Evolutionary conservation across 2,113 vertebrate genomes (phyloP).

Genomic region (Columbina picui): DNA sequence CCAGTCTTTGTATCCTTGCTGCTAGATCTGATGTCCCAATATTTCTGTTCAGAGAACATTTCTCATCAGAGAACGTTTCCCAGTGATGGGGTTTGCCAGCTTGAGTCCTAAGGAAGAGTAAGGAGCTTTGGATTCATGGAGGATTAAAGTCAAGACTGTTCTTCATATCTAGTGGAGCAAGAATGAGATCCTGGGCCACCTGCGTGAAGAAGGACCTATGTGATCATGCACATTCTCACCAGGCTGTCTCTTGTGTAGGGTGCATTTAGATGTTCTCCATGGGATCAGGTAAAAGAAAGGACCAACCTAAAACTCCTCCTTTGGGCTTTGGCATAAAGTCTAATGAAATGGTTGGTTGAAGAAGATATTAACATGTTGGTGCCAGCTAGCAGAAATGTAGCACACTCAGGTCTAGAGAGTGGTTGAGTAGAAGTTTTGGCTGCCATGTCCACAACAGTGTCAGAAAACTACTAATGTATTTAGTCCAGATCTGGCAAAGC

Average conservation of each 20-base stretch:
- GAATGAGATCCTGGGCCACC: neutral
- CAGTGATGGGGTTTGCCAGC: neutral
- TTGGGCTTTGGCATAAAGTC: neutral
- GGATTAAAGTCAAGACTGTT: neutral
- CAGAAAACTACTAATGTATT: neutral
- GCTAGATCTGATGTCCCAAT: neutral
- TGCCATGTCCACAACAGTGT: neutral
- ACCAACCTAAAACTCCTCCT: neutral
- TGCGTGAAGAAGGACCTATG: neutral
- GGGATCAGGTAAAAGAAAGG: neutral
- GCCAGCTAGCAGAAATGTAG: neutral
- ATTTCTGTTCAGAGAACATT: neutral
- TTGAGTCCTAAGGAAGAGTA: neutral
- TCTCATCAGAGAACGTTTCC: neutral
- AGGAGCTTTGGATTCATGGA: neutral
- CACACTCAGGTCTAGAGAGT: neutral
- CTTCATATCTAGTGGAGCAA: neutral
- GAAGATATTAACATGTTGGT: neutral
- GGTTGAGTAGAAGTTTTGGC: neutral
- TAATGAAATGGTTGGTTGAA: neutral
- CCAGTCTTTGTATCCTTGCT: neutral
- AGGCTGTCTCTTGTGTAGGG: neutral
- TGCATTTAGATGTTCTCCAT: neutral
- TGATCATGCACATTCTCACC: neutral
- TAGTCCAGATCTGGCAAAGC: neutral